Evolutionary conservation across 2,113 vertebrate genomes (phyloP).

Genomic region (Phyllostomus discolor): DNA sequence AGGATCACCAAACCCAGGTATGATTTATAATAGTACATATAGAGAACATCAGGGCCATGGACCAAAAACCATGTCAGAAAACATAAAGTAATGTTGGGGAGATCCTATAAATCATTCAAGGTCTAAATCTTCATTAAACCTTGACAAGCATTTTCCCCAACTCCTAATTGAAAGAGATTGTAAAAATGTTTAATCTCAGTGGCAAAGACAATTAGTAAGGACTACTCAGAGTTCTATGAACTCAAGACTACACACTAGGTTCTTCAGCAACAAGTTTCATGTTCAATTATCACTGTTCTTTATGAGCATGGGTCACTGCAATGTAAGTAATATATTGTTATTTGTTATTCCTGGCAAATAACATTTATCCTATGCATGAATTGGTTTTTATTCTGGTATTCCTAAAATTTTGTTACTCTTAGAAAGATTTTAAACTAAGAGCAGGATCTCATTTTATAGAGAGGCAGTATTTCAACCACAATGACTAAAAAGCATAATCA

Average conservation of each 20-base stretch:
- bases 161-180: background rate
- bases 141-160: background rate
- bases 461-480: background rate
- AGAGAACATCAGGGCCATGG: background rate
- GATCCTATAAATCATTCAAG: background rate
- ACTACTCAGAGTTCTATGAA: background rate
- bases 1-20: background rate
- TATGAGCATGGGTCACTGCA: background rate
- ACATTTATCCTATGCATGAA: background rate
- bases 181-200: background rate
- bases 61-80: background rate
- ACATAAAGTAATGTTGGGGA: background rate
- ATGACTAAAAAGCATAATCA: background rate
- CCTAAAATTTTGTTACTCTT: slow-evolving; percentile 6
- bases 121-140: background rate
- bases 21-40: background rate
- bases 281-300: background rate
- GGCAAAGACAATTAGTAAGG: background rate
- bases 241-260: background rate
- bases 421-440: background rate
- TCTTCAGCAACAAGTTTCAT: background rate
- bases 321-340: background rate
- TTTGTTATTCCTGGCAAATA: background rate
- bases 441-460: background rate
- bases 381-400: background rate